Percentiles rank a stretch among this genome's conserved stretches.
Evolutionary conservation across 2,113 vertebrate species (phyloP).

Genomic region (Sylvia atricapilla): DNA sequence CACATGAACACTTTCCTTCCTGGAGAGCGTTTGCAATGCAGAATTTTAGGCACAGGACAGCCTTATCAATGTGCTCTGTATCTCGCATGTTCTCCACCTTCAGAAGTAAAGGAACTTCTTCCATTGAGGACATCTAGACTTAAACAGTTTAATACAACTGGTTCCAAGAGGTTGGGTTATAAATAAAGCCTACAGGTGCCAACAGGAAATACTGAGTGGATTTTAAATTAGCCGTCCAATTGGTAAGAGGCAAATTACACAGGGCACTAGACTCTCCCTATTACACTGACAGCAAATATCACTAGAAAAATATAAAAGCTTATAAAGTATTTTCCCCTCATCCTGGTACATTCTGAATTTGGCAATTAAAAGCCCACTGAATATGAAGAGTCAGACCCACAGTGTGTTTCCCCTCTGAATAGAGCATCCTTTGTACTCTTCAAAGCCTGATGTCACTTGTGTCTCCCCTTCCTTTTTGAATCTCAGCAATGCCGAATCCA

Average conservation of each 20-base stretch:
- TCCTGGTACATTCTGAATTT: background rate
- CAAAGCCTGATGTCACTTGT: background rate
- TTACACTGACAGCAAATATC: background rate
- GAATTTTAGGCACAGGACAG: background rate
- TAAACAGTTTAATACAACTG: background rate
- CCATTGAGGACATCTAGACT: background rate
- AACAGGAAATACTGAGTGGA: fast-evolving
- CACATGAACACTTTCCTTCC: fast-evolving
- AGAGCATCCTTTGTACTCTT: background rate
- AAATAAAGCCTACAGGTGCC: background rate
- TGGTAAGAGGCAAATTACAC: background rate
- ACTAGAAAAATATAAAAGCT: background rate
- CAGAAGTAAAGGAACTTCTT: background rate
- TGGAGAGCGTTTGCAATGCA: background rate
- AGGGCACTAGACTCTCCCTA: background rate
- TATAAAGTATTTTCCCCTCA: background rate
- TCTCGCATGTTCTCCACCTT: background rate
- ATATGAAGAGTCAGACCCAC: background rate
- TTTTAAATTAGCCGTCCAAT: background rate
- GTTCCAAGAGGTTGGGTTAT: background rate
- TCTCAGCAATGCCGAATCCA: background rate
- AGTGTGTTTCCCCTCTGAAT: background rate
- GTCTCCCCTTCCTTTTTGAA: background rate
- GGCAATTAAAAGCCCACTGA: background rate
- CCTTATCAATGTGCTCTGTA: background rate